Percentiles rank a stretch among this genome's conserved stretches.
Evolutionary conservation across 2,113 vertebrate genomes (phyloP).

Genomic region (Himantopus leucocephalus): DNA sequence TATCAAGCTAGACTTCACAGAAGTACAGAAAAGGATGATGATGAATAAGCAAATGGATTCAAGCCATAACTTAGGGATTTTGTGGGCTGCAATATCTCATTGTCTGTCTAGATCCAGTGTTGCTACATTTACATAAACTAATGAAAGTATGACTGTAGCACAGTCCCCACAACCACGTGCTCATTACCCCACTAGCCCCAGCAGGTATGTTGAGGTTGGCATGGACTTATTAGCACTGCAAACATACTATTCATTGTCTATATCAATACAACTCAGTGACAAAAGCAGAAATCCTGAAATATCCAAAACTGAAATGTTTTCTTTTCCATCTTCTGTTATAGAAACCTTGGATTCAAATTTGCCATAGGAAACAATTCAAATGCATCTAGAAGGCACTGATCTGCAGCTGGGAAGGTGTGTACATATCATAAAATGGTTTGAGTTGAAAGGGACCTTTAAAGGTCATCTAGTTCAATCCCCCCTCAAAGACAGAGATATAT

Average conservation of each 20-base stretch:
- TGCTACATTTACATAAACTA: background rate
- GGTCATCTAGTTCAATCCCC: background rate
- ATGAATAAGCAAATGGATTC: background rate
- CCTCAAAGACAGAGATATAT: background rate
- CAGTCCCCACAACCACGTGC: background rate
- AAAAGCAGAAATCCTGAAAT: background rate
- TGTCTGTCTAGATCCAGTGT: background rate
- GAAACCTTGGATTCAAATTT: background rate
- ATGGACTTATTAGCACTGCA: background rate
- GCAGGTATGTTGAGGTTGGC: background rate
- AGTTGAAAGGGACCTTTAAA: background rate
- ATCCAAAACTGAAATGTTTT: background rate
- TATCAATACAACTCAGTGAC: background rate
- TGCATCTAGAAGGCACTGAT: background rate
- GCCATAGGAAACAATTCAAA: background rate
- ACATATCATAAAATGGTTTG: background rate
- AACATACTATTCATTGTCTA: background rate
- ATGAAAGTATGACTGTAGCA: background rate
- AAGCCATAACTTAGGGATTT: background rate
- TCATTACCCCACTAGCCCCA: background rate
- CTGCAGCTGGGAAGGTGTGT: background rate
- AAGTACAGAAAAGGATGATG: background rate
- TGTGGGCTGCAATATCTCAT: background rate
- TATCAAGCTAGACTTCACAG: background rate
- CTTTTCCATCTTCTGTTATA: background rate